Evolutionary conservation across 35 echinoderm and acorn worm species (phyloP), one percentile per base, ranked within the genome.

Genomic region (Strongylocentrotus purpuratus): DNA sequence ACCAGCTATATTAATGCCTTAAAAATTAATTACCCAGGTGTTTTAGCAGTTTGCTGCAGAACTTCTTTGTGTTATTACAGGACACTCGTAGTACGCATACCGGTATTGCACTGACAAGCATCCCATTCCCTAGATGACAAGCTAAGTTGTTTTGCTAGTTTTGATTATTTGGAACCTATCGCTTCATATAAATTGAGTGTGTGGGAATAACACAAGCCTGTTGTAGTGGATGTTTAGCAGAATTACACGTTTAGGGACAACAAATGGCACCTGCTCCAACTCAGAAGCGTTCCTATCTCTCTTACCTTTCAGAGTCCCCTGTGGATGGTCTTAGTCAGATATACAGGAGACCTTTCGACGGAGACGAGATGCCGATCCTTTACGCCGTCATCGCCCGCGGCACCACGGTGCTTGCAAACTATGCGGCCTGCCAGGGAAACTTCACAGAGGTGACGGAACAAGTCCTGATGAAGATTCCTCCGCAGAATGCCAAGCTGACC

Each of bases 401-500:
- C 95, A 97, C 97, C 20, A 99, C 98, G 11, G 96, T 99, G 45
- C 97, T 99, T 1, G 96, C 95, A 22, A 97, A 95, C 47, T 92
- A 97, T 85, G 98, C 98, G 35, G 41, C 95, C 15, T 99, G 98
- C 93, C 95, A 96, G 46, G 98, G 98, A 9, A 99, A 99, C 90
- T 99, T 99, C 85, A 96, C 87, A 11, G 98, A 99, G 85, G 98
- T 99, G 3, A 95, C 96, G 33, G 95, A 99, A 60, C 98, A 99
- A 94, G 96, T 99, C 31, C 88, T 99, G 61, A 88, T 96, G 87
- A 99, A 99, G 94, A 95, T 99, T 41, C 94, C 97, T 25, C 98
- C 98, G 25, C 96, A 97, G 94, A 99, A 99, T 94, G 96, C 98
- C 47, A 99, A 99, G 90, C 55, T 99, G 90, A 99, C 98, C n/a